Conservation (phyloP, 2,797 vertebrate genomes). For the Cephalopachus bancanus region DNA sequence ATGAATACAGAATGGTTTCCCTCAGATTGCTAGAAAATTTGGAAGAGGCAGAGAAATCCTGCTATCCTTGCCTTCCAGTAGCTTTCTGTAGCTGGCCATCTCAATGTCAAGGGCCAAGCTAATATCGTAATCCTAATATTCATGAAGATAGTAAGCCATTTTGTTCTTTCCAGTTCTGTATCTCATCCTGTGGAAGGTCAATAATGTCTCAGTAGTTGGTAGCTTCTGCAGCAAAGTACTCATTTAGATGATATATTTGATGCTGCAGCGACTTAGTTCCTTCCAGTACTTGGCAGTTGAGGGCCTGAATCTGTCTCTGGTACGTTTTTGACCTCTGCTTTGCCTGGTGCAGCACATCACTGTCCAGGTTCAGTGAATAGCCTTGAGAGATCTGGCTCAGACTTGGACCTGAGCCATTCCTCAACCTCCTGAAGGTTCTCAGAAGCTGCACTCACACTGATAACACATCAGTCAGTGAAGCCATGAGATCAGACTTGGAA, state of each 20-base stretch:
- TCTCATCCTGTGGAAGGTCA: constrained; percentile 91
- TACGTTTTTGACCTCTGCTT: constrained; percentile 93
- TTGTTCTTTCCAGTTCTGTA: constrained; percentile 94
- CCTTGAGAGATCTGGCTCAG: constrained; percentile 92
- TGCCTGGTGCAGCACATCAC: constrained; percentile 90
- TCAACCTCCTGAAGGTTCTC: constrained; percentile 94
- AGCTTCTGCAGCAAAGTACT: constrained; percentile 92
- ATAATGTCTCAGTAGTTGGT: constrained; percentile 91
- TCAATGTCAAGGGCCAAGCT: constrained; percentile 92
- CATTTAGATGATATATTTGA: constrained; percentile 92
- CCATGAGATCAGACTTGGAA: constrained; percentile 92
- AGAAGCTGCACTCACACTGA: constrained; percentile 93
- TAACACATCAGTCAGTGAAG: constrained; percentile 91
- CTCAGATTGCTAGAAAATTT: constrained; percentile 91
- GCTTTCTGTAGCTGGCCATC: constrained; percentile 94
- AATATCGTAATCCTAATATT: constrained; percentile 88
- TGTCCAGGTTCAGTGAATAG: constrained; percentile 91
- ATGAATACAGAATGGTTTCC: constrained; percentile 92
- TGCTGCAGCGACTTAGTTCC: constrained; percentile 93
- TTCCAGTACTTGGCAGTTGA: constrained; percentile 93
- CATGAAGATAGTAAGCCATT: constrained; percentile 90
- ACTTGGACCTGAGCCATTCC: constrained; percentile 96
- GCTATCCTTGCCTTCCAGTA: constrained; percentile 94
- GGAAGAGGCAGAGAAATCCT: constrained; percentile 90
- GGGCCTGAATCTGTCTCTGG: constrained; percentile 91